phyloP scores from a whole-genome alignment of 2,113 vertebrate genomes.

The Campylorhamphus procurvoides region DNA sequence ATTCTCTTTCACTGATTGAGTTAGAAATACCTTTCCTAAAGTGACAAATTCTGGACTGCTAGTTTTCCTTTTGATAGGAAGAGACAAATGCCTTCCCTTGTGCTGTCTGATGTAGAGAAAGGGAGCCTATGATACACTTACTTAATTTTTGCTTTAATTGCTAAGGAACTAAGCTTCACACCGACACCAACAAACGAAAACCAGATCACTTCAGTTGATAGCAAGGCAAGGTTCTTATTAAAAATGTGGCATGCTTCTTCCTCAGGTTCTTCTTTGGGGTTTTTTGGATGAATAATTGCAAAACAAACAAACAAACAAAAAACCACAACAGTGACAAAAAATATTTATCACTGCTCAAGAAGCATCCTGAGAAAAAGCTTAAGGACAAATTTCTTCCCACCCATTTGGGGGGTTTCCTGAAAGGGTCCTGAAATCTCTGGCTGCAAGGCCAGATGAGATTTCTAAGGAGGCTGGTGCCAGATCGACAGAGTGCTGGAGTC shows the following conservation, averaged over 20 bases:
- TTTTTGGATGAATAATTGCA: background rate
- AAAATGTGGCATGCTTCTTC: background rate
- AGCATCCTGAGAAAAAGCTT: background rate
- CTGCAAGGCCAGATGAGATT: background rate
- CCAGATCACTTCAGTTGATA: background rate
- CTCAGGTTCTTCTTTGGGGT: background rate
- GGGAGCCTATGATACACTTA: rapidly evolving
- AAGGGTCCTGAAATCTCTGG: background rate
- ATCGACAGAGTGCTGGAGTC: background rate
- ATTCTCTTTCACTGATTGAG: background rate
- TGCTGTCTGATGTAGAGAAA: background rate
- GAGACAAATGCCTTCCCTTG: background rate
- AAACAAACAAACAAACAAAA: background rate
- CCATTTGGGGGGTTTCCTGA: background rate
- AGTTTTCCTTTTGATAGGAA: background rate
- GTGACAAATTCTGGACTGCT: background rate
- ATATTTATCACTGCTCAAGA: background rate
- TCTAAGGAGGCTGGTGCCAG: background rate
- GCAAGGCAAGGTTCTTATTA: background rate
- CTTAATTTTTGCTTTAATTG: background rate
- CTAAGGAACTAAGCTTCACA: background rate
- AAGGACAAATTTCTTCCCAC: background rate
- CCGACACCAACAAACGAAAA: background rate
- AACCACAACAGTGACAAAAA: background rate
- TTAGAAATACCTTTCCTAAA: background rate